phyloP scores from a whole-genome alignment of 1,140 invertebrate genomes.

The Drosophila bocki region DNA sequence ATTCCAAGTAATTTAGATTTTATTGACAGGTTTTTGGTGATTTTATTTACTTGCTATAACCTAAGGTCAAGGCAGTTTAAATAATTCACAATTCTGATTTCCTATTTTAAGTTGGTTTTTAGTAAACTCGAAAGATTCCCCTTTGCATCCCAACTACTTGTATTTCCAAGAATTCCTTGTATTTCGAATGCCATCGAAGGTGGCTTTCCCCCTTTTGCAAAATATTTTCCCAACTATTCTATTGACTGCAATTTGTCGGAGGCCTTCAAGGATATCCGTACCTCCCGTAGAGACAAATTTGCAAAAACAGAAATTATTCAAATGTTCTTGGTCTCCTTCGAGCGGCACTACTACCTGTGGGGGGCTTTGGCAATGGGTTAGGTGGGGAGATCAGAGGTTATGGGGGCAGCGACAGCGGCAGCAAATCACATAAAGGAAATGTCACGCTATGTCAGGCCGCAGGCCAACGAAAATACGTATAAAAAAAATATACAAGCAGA shows the following conservation, averaged over 20 bases:
- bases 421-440: conserved; percentile 79
- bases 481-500: conserved; percentile 18
- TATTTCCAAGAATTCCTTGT: conserved; percentile 1
- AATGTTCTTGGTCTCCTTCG: conserved; percentile 44
- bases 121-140: not conserved
- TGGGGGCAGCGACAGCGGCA: conserved; percentile 44
- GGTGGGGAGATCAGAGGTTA: not conserved
- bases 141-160: not conserved
- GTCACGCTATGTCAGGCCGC: conserved; percentile 70
- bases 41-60: not conserved
- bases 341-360: conserved; percentile 6
- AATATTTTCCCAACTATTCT: conserved; percentile 35
- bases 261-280: conserved; percentile 57
- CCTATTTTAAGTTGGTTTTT: not conserved
- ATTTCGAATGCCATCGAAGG: conserved; percentile 1
- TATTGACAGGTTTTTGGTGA: not conserved
- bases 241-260: conserved; percentile 72
- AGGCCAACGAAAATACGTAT: conserved; percentile 33
- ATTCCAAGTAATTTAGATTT: not conserved
- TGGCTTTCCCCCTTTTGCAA: no score
- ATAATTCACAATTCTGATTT: not conserved
- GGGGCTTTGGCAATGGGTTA: not conserved
- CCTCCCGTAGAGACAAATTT: conserved; percentile 48
- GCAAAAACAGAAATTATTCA: conserved; percentile 67
- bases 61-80: not conserved